Base-by-base conservation (phyloP, 2,888 invertebrate genomes). In the Sicus ferrugineus region DNA sequence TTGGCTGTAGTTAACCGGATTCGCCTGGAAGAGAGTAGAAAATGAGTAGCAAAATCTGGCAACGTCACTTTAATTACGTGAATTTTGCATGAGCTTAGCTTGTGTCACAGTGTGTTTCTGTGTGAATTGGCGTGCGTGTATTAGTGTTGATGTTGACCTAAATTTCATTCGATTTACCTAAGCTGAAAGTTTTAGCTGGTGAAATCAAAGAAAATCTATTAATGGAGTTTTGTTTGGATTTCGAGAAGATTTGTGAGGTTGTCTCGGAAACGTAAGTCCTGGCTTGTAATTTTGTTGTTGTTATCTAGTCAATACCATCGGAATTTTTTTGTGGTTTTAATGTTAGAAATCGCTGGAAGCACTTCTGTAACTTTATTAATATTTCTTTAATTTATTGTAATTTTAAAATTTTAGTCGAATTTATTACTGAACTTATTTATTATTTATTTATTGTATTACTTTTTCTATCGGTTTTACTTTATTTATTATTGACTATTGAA, bases 11-110 rank as follows among this genome's bases (percentile, higher is more conserved):
- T 7, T 56, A 56, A 19, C 56, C n/a, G 30, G 5, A 26, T 31
- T 2, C 21, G 31, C 34, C 14, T 21, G 19, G 3, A 19, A 31
- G 46, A 48, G 63, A 26, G 62, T n/a, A 14, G 26, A n/a, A 26
- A 42, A 23, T 30, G 23, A 38, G 65, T 52, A 16, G 38, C 54
- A 46, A 59, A 58, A 67, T 67, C 67, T 67, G 67, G 59, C 65
- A 48, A 67, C 58, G 48, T 67, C 67, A 67, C 59, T 67, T 59
- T 67, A 67, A 58, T 67, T 67, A 67, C 67, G 67, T 59, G 59
- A 58, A 67, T 58, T 67, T 67, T 67, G 48, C 58, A 67, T 67
- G 67, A 48, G 65, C 19, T 52, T 7, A n/a, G 46, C n/a, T 23
- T 62, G 21, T 52, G 4, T 31, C 21, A 6, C 19, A 14, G n/a